Evolutionary conservation across 2,113 vertebrate species (phyloP).

Genomic region (Clarias macrocephalus): DNA sequence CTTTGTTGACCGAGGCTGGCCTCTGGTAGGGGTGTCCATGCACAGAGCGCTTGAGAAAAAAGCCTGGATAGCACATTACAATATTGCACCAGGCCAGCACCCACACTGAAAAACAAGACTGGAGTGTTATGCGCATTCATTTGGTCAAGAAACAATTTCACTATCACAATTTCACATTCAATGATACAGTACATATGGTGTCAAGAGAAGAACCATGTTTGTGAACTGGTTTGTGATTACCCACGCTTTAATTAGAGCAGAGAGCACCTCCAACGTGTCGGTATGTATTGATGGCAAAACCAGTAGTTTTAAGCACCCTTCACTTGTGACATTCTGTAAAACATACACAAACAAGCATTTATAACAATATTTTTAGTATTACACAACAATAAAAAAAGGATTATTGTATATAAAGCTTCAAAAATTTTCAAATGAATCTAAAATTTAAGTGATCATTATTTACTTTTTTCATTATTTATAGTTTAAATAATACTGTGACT

Average conservation of each 20-base stretch:
- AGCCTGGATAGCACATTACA: constrained; percentile 76
- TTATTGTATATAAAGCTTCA: neutral
- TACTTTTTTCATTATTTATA: too few species aligned
- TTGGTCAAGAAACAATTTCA: neutral
- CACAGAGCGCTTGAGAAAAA: constrained; percentile 81
- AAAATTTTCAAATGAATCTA: neutral
- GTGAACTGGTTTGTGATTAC: constrained; percentile 55
- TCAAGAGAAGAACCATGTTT: neutral
- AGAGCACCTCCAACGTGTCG: constrained; percentile 78
- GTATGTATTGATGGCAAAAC: constrained; percentile 80
- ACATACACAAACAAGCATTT: constrained; percentile 9
- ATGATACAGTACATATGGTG: neutral
- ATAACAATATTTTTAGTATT: neutral
- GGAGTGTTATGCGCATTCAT: neutral
- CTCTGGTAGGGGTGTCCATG: constrained; percentile 75
- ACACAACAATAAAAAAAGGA: neutral
- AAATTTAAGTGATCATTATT: neutral
- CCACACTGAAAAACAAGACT: constrained; percentile 63
- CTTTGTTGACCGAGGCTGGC: constrained; percentile 79
- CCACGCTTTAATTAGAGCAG: constrained; percentile 81
- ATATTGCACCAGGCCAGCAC: constrained; percentile 78
- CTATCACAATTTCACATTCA: neutral
- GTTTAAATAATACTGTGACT: too few species aligned
- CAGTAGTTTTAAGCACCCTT: constrained; percentile 79
- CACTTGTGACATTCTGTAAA: constrained; percentile 78